phyloP scores from a whole-genome alignment of 2,797 vertebrate genomes.

The Poecilia velifera region DNA sequence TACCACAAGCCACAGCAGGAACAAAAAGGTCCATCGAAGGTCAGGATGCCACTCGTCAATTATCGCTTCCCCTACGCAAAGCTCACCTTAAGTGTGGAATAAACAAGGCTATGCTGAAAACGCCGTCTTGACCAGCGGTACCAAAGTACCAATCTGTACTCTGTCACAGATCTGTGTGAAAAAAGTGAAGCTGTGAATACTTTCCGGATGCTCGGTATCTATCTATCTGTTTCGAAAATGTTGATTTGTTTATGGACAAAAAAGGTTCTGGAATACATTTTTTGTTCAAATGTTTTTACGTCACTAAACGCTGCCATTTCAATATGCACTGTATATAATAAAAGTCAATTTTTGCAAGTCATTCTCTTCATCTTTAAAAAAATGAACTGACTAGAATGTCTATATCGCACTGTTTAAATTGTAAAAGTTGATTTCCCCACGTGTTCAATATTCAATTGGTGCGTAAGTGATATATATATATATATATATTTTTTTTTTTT shows the following conservation, averaged over 20 bases:
- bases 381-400: background rate
- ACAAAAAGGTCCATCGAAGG: slow-evolving; percentile 1
- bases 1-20: slow-evolving; percentile 22
- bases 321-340: background rate
- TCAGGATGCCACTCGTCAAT: slow-evolving; percentile 32
- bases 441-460: background rate
- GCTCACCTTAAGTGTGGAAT: background rate
- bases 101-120: slow-evolving; percentile 17
- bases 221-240: too few relatives aligned
- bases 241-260: background rate
- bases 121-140: background rate
- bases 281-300: background rate
- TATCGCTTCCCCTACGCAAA: slow-evolving; percentile 20
- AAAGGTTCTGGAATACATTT: background rate
- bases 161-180: background rate
- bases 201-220: too few relatives aligned
- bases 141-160: slow-evolving; percentile 2
- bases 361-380: background rate
- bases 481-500: too few relatives aligned
- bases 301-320: background rate
- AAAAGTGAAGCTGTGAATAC: too few relatives aligned
- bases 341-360: background rate
- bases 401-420: background rate
- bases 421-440: background rate
- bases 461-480: background rate